A percentile compares a stretch with the other conserved stretches of the same genome.
Conservation (phyloP, 2,797 vertebrate species). For the Pagetopsis macropterus region DNA sequence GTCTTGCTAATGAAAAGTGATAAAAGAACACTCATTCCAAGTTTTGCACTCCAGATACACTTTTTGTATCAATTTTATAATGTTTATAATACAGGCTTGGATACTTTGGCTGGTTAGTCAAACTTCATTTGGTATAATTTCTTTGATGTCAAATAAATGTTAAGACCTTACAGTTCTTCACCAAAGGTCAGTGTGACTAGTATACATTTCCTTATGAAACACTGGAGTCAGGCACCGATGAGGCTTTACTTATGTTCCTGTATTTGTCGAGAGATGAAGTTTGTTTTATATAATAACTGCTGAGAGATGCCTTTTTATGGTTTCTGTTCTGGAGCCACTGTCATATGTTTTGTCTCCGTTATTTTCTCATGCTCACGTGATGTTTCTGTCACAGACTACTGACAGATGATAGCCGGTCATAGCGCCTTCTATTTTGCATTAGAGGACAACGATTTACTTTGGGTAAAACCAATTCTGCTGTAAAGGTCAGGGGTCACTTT, state of each 20-base stretch:
- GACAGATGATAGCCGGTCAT: not conserved
- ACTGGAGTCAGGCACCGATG: constrained; percentile 20
- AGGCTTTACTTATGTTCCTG: not conserved
- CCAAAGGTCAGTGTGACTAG: constrained; percentile 15
- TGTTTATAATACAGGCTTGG: not conserved
- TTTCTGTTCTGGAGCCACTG: constrained; percentile 6
- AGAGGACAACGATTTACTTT: constrained; percentile 15
- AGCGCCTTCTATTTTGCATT: constrained; percentile 3
- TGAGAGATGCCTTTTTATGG: not conserved
- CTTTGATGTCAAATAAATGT: constrained; percentile 11
- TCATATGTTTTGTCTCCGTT: constrained; percentile 1
- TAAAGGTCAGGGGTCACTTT: constrained; percentile 41
- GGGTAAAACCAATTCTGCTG: constrained; percentile 50
- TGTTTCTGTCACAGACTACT: constrained; percentile 5
- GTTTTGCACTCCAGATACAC: constrained; percentile 31
- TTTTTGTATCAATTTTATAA: not conserved
- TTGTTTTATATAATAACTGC: constrained; percentile 21
- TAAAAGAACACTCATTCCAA: constrained; percentile 2
- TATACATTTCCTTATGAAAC: constrained; percentile 18
- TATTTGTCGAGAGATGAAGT: not conserved
- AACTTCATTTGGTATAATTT: not conserved
- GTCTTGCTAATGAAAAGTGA: constrained; percentile 36
- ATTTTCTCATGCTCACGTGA: constrained; percentile 2
- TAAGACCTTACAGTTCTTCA: not conserved
- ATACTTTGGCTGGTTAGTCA: not conserved